These are phyloP conservation scores for Dione vanillae DNA, from an alignment of 2,888 invertebrate species.

Conservation along the genomic window DNA sequence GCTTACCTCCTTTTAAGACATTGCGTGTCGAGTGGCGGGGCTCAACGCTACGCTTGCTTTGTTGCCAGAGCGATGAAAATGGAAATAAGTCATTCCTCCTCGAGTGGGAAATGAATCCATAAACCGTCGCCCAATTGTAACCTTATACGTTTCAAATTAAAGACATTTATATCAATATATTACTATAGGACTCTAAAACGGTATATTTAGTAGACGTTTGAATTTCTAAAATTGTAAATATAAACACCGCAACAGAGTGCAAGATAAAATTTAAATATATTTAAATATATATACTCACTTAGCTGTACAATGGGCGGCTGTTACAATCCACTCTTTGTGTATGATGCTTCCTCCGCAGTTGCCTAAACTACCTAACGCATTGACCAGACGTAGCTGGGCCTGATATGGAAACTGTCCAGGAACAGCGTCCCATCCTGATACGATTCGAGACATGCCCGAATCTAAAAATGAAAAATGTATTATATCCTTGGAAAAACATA, in stretches of 20 bases:
- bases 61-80: background rate
- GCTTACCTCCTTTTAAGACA: background rate
- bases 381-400: slow-evolving; percentile 1
- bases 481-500: too few relatives aligned
- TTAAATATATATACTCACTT: slow-evolving; percentile 1
- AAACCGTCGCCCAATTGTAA: too few relatives aligned
- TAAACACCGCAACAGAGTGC: too few relatives aligned
- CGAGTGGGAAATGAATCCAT: too few relatives aligned
- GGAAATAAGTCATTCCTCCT: too few relatives aligned
- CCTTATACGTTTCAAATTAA: too few relatives aligned
- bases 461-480: too few relatives aligned
- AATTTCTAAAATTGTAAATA: background rate
- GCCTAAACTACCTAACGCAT: background rate
- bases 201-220: too few relatives aligned
- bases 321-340: slow-evolving; percentile 12
- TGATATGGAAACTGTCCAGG: slow-evolving; percentile 9
- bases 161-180: too few relatives aligned
- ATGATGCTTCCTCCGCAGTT: slow-evolving; percentile 13
- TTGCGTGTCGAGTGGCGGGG: background rate
- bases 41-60: background rate
- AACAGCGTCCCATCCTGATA: slow-evolving; percentile 4
- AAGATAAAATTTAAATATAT: too few relatives aligned
- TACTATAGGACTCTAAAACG: too few relatives aligned
- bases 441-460: background rate
- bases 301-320: slow-evolving; percentile 19